Evolutionary conservation across 2,888 invertebrate species (phyloP), one percentile per base, ranked within the genome.

Genomic region (Herminia tarsipennalis): DNA sequence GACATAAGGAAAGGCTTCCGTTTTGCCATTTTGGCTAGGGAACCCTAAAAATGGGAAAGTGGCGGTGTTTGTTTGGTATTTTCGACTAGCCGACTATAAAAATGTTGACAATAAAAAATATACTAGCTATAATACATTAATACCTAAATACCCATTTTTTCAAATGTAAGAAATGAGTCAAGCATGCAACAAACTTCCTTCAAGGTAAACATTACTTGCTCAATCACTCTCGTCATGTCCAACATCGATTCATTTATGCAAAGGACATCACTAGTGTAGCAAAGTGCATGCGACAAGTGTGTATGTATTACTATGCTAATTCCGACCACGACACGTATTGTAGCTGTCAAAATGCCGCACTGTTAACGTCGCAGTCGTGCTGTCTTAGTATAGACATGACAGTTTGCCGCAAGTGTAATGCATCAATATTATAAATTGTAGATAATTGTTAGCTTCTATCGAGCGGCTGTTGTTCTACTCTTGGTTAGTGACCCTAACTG

Each of bases 301-400:
- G 80, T 83, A 88, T n/a, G n/a, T n/a, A n/a, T n/a, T n/a, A n/a
- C n/a, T n/a, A n/a, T 86, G 85, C 82, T 85, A 87, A 88, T 88
- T 81, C 74, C 61, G 51, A 61, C 77, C 78, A 66, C 82, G 77
- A 81, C 83, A 80, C 79, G 81, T 82, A 81, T 81, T 79, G 77
- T 73, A 60, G 73, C 76, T 82, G 86, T 84, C 82, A 83, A 83
- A 81, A 73, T 73, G 72, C 66, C 56, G 70, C 67, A 51, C 71
- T 79, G 78, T 78, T 81, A 81, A 83, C 82, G 79, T 79, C 70
- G 63, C 67, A 65, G 56, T 56, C 37, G 43, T 52, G 73, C 45
- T 55, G 35, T 58, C 33, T 55, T 73, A 66, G 37, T 66, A 28
- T 72, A 73, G 86, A 86, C 73, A 74, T 14, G 69, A 56, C 54